Evolutionary conservation across 2,797 vertebrate species (phyloP), one percentile per base, ranked within the genome.

Genomic region (Alcedo atthis): DNA sequence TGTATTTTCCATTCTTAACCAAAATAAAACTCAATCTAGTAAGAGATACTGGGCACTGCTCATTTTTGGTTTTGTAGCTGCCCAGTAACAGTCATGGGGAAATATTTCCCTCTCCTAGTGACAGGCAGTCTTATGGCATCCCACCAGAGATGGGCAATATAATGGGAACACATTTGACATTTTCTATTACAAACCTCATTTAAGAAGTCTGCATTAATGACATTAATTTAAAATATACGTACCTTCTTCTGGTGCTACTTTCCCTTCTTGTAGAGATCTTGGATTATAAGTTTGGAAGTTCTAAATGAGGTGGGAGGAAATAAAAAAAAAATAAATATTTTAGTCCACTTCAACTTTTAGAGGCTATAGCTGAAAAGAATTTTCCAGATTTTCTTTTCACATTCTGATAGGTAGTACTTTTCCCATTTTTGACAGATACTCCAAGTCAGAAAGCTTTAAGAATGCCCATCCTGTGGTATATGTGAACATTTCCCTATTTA

Each of bases 281-380:
- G 96, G 94, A 73, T 76, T 86, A 51, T 97, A 96, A 30, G 95
- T 97, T 63, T 98, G 98, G 95, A 99, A 99, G 68, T 91, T 97
- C 99, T 99, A 92, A 68, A 71, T 9, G 4, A 26, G 25, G 24
- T 5, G 8, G 48, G 46, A 49, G 59, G 21, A 24, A 62, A 6
- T 15, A 18, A 33, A 59, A 8, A 25, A 49, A 17, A 69, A 15
- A 12, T 24, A 54, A 7, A 19, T 1, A 11, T 10, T 68, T 81
- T 57, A 74, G 42, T 78, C 53, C 35, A 71, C 14, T 90, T 85
- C 30, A n/a, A 26, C 28, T 81, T 81, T 67, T 57, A 91, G n/a
- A 69, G 42, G 5, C 18, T 59, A 19, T 16, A 59, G 6, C 18
- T 71, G 43, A 51, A 83, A 90, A 80, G 11, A 92, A 35, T 6